These are phyloP conservation scores for Lophochroa leadbeateri DNA, from an alignment of 2,113 vertebrate genomes.

Conservation along the genomic window DNA sequence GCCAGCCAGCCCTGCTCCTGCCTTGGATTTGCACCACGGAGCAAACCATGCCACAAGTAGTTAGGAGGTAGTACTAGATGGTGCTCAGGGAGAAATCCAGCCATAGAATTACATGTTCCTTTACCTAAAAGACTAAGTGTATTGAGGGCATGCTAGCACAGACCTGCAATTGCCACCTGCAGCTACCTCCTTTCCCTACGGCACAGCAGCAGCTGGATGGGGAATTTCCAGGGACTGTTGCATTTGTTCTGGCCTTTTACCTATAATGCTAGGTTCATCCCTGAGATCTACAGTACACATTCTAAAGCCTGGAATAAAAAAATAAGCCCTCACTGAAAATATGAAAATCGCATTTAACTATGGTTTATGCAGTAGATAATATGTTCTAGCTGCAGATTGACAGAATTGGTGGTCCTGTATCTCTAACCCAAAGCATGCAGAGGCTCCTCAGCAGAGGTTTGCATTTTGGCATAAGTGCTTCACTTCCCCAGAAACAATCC, in stretches of 20 bases:
- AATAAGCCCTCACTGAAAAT: background rate
- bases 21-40: rapidly evolving
- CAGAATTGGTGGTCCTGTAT: background rate
- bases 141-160: background rate
- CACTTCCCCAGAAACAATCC: background rate
- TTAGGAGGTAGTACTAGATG: background rate
- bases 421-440: background rate
- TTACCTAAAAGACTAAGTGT: background rate
- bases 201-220: rapidly evolving
- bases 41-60: background rate
- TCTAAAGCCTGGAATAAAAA: background rate
- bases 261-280: background rate
- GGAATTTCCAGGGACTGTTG: background rate
- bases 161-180: background rate
- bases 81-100: background rate
- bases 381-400: background rate
- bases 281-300: background rate
- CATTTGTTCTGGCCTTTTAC: background rate
- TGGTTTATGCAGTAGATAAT: background rate
- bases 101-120: rapidly evolving
- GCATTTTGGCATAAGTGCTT: background rate
- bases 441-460: background rate
- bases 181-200: background rate
- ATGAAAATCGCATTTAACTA: background rate
- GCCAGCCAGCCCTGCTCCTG: background rate